These are phyloP conservation scores for Heliconius cydno DNA, from an alignment of 2,888 invertebrate species.

Conservation along the genomic window DNA sequence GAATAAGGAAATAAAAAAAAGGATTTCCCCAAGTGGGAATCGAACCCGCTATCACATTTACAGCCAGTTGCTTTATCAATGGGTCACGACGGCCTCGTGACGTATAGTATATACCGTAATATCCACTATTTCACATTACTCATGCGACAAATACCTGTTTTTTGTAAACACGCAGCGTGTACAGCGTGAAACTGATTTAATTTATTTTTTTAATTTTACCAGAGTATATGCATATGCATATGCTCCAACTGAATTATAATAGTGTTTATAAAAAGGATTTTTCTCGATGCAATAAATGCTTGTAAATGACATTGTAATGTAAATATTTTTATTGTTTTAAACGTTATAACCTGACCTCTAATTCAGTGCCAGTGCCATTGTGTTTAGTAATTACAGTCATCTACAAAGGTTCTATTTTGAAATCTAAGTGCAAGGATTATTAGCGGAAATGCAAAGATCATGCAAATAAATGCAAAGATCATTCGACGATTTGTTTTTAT, in stretches of 20 bases:
- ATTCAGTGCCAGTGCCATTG: constrained; percentile 20
- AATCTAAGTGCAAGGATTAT: constrained; percentile 11
- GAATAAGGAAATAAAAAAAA: too few relatives aligned
- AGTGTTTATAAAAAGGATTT: background rate
- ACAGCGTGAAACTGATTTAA: too few relatives aligned
- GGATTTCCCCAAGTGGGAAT: too few relatives aligned
- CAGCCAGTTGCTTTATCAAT: background rate
- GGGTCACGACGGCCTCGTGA: too few relatives aligned
- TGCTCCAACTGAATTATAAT: background rate
- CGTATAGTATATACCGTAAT: too few relatives aligned
- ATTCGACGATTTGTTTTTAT: constrained; percentile 3
- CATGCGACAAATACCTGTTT: background rate
- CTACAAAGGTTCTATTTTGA: constrained; percentile 18
- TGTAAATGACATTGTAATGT: constrained; percentile 4
- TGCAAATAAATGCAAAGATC: constrained; percentile 17
- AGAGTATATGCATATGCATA: too few relatives aligned
- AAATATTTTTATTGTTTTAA: constrained; percentile 23
- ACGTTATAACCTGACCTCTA: constrained; percentile 21
- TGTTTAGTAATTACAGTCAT: constrained; percentile 21
- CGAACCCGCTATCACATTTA: too few relatives aligned
- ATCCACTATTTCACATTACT: background rate
- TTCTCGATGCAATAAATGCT: constrained; percentile 4
- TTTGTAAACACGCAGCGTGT: background rate
- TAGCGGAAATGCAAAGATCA: constrained; percentile 10
- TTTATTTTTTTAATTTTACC: too few relatives aligned